Base-by-base conservation (phyloP, 2,888 invertebrate species). In the Amphipyra berbera region DNA sequence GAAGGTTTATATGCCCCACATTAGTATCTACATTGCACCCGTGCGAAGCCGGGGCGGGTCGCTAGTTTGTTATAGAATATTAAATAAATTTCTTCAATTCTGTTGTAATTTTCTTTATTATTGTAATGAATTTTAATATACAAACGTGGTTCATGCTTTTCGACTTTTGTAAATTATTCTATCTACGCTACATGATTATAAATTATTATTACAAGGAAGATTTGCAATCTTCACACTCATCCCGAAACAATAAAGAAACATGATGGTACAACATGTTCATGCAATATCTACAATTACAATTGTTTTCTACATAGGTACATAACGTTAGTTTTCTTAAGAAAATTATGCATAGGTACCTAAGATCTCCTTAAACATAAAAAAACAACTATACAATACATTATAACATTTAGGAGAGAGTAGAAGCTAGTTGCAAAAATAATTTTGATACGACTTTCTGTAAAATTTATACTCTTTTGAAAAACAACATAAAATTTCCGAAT, bases 61-160 rank as follows among this genome's bases (percentile, higher is more conserved):
- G n/a, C n/a, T n/a, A n/a, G n/a, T n/a, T 9, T 9, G 37, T 12
- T 27, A 27, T 2, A 2, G 44, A 44, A 27, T 21, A 6, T 44
- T 50, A 44, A 49, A 53, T 53, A 8, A 53, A 53, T 35, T 0
- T 47, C n/a, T 40, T 5, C 44, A 56, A 10, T 67, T 48, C 12
- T 21, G 27, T 15, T 47, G 53, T 41, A 41, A 57, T 49, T 35
- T 8, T 58, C 50, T 73, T 73, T 73, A 73, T 53, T 67, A 10
- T 57, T 50, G 35, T 33, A 27, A 57, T 60, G 57, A 59, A 48
- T 27, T 65, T 44, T 40, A 44, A 33, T 68, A 42, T 49, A 69
- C 64, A 61, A 73, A 61, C 37, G 44, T 45, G 67, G 46, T 47
- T 46, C 40, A 55, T 27, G 30, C 13, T 46, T 45, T 48, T 59